Evolutionary conservation across 1,140 invertebrate genomes (phyloP).

Genomic region (Hylaeus volcanicus): DNA sequence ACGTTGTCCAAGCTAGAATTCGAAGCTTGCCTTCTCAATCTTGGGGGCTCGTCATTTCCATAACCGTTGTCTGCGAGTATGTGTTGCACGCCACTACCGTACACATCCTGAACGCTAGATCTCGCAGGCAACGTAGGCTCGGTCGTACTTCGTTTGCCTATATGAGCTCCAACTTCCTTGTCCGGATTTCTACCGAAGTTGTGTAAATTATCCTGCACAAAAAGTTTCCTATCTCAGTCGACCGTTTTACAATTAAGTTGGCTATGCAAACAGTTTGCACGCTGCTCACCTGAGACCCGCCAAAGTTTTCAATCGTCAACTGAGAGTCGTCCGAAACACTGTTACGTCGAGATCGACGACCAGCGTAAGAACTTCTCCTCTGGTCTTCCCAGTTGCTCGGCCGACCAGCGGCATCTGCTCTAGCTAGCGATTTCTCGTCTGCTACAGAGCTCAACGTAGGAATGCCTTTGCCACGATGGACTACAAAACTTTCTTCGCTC

Average conservation of each 20-base stretch:
- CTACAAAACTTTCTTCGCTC: constrained; percentile 87
- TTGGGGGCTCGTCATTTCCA: constrained; percentile 79
- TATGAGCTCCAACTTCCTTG: constrained; percentile 85
- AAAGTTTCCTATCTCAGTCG: constrained; percentile 29
- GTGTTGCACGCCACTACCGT: constrained; percentile 81
- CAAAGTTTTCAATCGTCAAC: constrained; percentile 95
- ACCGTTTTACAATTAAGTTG: constrained; percentile 32
- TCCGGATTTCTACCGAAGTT: constrained; percentile 87
- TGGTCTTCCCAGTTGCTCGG: constrained; percentile 91
- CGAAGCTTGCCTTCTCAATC: constrained; percentile 81
- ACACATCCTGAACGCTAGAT: constrained; percentile 88
- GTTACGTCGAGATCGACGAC: constrained; percentile 90
- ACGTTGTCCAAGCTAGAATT: constrained; percentile 79
- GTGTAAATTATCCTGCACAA: constrained; percentile 83
- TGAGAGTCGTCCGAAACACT: constrained; percentile 93
- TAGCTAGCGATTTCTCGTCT: constrained; percentile 79
- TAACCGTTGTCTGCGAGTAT: constrained; percentile 86
- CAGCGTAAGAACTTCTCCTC: constrained; percentile 87
- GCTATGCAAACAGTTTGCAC: not conserved
- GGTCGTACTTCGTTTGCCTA: constrained; percentile 80
- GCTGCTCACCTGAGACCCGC: constrained; percentile 86
- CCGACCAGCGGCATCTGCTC: constrained; percentile 86
- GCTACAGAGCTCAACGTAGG: constrained; percentile 88
- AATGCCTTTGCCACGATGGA: constrained; percentile 88
- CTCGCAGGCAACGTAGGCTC: constrained; percentile 84